phyloP scores from a whole-genome alignment of 2,113 vertebrate genomes.

The Corynorhinus townsendii region DNA sequence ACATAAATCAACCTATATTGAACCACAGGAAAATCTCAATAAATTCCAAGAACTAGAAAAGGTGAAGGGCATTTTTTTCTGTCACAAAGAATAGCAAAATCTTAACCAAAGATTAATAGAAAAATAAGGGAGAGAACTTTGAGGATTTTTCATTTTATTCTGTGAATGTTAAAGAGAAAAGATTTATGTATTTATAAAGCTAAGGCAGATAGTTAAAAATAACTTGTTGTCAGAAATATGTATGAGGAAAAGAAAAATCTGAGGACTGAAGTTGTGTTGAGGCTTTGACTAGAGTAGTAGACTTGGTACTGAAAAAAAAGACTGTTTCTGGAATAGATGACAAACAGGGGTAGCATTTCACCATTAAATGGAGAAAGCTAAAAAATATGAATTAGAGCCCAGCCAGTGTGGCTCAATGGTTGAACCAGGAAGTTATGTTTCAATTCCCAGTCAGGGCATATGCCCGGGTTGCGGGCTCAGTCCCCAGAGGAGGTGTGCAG shows the following conservation, averaged over 20 bases:
- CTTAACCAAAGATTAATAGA: background rate
- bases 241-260: background rate
- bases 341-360: background rate
- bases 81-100: background rate
- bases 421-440: too few relatives aligned
- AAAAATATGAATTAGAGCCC: background rate
- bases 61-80: background rate
- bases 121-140: background rate
- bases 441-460: too few relatives aligned
- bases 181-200: conserved; percentile 26
- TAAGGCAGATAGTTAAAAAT: background rate
- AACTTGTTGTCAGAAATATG: conserved; percentile 4
- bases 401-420: too few relatives aligned
- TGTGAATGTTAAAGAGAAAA: background rate
- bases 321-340: background rate
- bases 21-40: background rate
- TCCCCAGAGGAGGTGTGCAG: too few relatives aligned
- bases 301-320: background rate
- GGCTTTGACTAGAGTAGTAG: background rate
- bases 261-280: conserved; percentile 16
- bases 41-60: background rate
- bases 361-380: background rate
- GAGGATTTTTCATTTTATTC: background rate
- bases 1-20: background rate
- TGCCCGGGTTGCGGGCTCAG: too few relatives aligned